phyloP scores from a whole-genome alignment of 2,888 invertebrate species.

The Amiota minor region DNA sequence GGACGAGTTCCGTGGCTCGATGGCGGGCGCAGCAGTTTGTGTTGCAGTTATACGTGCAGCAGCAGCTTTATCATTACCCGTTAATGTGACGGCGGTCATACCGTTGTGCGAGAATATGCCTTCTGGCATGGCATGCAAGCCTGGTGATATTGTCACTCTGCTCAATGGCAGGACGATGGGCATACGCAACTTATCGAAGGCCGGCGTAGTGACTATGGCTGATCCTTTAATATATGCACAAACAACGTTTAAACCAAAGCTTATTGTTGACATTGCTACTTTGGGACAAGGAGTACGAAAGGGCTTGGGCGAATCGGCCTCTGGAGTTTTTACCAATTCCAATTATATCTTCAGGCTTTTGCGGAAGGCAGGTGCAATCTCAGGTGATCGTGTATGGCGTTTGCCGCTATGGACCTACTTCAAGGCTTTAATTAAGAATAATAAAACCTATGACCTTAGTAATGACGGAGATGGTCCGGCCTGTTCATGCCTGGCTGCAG shows the following conservation, averaged over 20 bases:
- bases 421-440: slow-evolving; percentile 58
- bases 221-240: slow-evolving; percentile 87
- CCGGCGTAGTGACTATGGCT: slow-evolving; percentile 84
- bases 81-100: slow-evolving; percentile 74
- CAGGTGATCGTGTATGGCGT: slow-evolving; percentile 79
- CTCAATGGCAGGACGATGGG: slow-evolving; percentile 75
- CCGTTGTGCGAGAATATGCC: slow-evolving; percentile 75
- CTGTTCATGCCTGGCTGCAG: slow-evolving; percentile 81
- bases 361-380: slow-evolving; percentile 75
- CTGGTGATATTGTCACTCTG: slow-evolving; percentile 73
- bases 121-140: slow-evolving; percentile 77
- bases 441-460: slow-evolving; percentile 76
- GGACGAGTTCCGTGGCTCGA: slow-evolving; percentile 74
- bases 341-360: slow-evolving; percentile 75
- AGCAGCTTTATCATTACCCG: slow-evolving; percentile 75
- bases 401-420: slow-evolving; percentile 76
- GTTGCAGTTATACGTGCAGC: slow-evolving; percentile 75
- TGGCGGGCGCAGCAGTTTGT: slow-evolving; percentile 78
- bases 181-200: slow-evolving; percentile 77
- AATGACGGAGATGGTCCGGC: slow-evolving; percentile 76
- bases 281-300: slow-evolving; percentile 73
- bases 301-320: slow-evolving; percentile 76
- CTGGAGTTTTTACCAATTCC: slow-evolving; percentile 77
- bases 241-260: slow-evolving; percentile 75
- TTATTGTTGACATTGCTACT: slow-evolving; percentile 77